Evolutionary conservation across 2,797 vertebrate genomes (phyloP), one percentile per base, ranked within the genome.

Genomic region (Rhinogobio ventralis): DNA sequence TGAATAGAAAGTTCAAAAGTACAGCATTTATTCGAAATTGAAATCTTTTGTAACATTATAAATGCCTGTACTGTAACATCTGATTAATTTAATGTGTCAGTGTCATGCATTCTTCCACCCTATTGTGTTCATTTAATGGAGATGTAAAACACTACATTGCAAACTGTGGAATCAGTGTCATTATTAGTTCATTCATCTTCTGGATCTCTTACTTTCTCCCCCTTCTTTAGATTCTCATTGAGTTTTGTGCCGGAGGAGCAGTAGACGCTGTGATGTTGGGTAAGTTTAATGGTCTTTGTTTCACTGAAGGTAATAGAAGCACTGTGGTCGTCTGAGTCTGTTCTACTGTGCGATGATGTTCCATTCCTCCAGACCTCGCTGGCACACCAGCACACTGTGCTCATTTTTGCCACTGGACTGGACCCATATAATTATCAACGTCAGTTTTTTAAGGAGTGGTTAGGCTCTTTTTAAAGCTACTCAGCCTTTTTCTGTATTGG

Each of bases 181-280:
- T 28, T 77, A 10, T 51, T 53, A 0, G 46, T 64, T 82, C 0
- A 81, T 55, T 66, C 23, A 69, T 80, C 19, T 86, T n/a, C 67
- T 76, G 0, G 8, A 42, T 67, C n/a, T 45, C 79, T 0, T 28
- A 81, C 66, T 49, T 60, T 89, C 20, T 36, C 23, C 87, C 83
- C 91, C 88, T 91, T 71, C 85, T 91, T 17, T 94, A 99, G 98
- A 99, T 99, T 90, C 95, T 99, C 88, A 99, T 99, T 81, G 98
- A 99, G 95, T 99, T 99, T 92, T 99, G 98, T 95, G 98, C 97
- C 11, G 98, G 98, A 86, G 98, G 98, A 91, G 98, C 98, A 53
- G 98, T 99, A 77, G 98, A 99, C 93, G 98, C 98, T 88, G 97
- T 99, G 89, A 99, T 99, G 98, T 93, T 99, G 92, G 98, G 98